These are phyloP conservation scores for Eptesicus fuscus DNA, from an alignment of 2,113 vertebrate species.

Conservation along the genomic window DNA sequence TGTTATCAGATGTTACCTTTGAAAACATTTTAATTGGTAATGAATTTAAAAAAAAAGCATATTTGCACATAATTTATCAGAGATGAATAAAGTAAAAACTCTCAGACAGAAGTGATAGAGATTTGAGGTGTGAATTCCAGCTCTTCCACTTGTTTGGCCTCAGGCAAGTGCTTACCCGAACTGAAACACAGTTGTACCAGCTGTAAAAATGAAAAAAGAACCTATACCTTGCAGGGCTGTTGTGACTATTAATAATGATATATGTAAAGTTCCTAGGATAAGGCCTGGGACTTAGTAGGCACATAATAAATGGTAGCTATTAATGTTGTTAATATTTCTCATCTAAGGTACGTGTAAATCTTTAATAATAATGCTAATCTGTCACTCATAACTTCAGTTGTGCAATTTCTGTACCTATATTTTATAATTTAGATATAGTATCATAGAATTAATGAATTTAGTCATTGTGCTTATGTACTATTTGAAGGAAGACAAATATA, in stretches of 20 bases:
- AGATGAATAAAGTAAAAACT: neutral
- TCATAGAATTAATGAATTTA: constrained; percentile 1
- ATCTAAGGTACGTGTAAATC: constrained; percentile 33
- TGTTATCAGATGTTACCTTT: constrained; percentile 14
- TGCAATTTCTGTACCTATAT: neutral
- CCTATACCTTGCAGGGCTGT: neutral
- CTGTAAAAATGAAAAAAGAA: constrained; percentile 37
- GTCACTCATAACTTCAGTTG: constrained; percentile 38
- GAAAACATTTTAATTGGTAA: constrained; percentile 23
- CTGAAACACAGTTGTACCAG: constrained; percentile 6
- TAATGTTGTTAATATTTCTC: constrained; percentile 55
- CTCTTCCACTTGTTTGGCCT: constrained; percentile 12
- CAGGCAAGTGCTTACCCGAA: neutral
- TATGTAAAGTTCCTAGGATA: neutral
- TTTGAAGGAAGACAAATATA: neutral
- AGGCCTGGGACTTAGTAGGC: constrained; percentile 11
- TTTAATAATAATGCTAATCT: constrained; percentile 48
- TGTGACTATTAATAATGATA: constrained; percentile 47
- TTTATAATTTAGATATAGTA: constrained; percentile 45
- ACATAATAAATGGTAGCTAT: constrained; percentile 42
- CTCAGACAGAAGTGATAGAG: neutral
- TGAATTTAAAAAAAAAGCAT: constrained; percentile 27
- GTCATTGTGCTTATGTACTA: neutral
- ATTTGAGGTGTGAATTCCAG: constrained; percentile 35
- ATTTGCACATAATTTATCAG: neutral